Percentiles rank a stretch among this genome's conserved stretches.
Evolutionary conservation across 2,797 vertebrate species (phyloP).

Genomic region (Strix occidentalis): DNA sequence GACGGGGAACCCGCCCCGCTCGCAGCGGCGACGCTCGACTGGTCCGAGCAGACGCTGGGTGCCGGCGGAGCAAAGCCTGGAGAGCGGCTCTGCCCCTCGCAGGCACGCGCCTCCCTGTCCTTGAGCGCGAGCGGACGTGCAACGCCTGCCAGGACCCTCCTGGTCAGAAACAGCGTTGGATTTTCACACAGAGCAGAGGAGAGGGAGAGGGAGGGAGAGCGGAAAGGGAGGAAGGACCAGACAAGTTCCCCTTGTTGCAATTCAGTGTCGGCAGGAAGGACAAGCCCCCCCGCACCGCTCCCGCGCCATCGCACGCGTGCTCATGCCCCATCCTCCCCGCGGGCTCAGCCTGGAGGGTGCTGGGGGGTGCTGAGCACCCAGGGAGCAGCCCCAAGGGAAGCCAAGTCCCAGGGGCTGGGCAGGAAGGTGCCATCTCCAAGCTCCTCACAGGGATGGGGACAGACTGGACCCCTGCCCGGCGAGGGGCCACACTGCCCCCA

Average conservation of each 20-base stretch:
- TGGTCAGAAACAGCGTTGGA: not conserved
- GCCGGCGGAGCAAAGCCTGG: not conserved
- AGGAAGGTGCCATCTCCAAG: not conserved
- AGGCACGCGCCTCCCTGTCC: not conserved
- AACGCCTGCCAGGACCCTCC: not conserved
- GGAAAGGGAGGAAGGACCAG: not conserved
- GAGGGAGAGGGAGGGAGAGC: not conserved
- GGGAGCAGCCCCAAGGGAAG: not conserved
- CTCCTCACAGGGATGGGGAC: not conserved
- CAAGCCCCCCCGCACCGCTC: not conserved
- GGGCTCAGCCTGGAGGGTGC: not conserved
- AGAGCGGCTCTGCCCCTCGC: not conserved
- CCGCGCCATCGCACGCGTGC: rapidly evolving
- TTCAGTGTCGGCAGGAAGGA: not conserved
- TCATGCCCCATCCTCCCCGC: not conserved
- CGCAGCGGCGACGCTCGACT: rapidly evolving
- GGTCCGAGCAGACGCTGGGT: not conserved
- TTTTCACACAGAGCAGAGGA: not conserved
- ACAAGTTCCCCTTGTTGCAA: not conserved
- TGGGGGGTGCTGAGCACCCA: rapidly evolving
- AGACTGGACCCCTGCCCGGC: not conserved
- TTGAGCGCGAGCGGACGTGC: not conserved
- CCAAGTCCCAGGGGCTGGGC: rapidly evolving
- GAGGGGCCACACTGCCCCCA: rapidly evolving
- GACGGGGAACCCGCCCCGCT: not conserved